Percentiles rank a stretch among this genome's conserved stretches.
Conservation (phyloP, 1,140 invertebrate species). For the Ditylenchus dipsaci region DNA sequence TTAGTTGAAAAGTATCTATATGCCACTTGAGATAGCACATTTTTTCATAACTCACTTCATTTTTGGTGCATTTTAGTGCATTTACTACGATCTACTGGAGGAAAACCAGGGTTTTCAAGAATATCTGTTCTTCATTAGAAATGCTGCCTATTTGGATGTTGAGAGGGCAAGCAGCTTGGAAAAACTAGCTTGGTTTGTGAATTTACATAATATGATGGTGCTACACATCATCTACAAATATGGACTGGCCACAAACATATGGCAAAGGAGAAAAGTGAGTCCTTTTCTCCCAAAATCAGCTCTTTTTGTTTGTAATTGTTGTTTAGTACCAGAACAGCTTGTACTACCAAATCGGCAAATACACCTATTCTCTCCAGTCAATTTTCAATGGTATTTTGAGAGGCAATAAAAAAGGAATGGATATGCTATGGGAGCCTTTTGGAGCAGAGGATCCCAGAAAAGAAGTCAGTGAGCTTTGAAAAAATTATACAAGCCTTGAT, state of each 20-base stretch:
- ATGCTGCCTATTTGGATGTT: conserved; percentile 55
- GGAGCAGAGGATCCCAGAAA: conserved; percentile 58
- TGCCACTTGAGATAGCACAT: too few relatives aligned
- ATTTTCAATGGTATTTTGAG: conserved; percentile 62
- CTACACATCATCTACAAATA: conserved; percentile 60
- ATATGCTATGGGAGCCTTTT: conserved; percentile 61
- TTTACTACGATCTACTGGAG: conserved; percentile 42
- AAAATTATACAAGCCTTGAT: not conserved
- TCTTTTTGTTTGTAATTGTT: too few relatives aligned
- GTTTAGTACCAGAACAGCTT: conserved; percentile 61
- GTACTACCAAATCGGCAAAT: conserved; percentile 60
- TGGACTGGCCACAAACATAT: conserved; percentile 59
- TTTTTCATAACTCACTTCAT: too few relatives aligned
- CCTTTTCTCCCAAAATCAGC: not conserved
- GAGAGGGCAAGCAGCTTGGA: conserved; percentile 54
- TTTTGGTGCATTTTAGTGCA: conserved; percentile 28
- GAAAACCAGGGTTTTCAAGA: conserved; percentile 29
- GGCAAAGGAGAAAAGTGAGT: conserved; percentile 60
- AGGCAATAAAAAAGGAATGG: conserved; percentile 60
- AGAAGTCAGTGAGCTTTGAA: conserved; percentile 43
- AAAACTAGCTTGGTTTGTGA: conserved; percentile 61
- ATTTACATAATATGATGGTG: conserved; percentile 61
- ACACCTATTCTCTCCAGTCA: conserved; percentile 61
- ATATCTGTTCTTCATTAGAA: conserved; percentile 31
- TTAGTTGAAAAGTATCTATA: too few relatives aligned